Evolutionary conservation across 2,113 vertebrate species (phyloP).

Genomic region (human): DNA sequence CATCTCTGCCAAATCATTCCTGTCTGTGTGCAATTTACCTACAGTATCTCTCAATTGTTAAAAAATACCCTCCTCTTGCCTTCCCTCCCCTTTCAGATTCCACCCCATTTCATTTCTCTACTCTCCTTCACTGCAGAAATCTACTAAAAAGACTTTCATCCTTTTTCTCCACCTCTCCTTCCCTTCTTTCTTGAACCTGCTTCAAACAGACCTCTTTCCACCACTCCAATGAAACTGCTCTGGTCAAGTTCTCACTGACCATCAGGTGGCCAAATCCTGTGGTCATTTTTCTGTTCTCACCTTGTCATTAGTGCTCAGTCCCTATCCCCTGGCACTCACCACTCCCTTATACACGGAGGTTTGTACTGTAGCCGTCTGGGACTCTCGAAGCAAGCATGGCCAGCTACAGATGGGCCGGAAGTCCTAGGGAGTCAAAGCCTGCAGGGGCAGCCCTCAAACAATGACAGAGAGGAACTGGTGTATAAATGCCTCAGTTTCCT

Average conservation of each 20-base stretch:
- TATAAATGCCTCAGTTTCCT: not conserved
- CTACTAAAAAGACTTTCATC: not conserved
- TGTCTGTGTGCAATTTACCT: not conserved
- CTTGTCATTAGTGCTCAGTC: not conserved
- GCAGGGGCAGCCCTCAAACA: not conserved
- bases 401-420: not conserved
- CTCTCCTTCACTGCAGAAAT: not conserved
- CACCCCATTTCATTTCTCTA: not conserved
- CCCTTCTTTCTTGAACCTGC: not conserved
- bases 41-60: not conserved
- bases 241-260: not conserved
- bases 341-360: not conserved
- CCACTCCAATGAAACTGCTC: not conserved
- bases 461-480: not conserved
- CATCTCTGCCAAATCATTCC: not conserved
- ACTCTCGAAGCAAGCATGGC: not conserved
- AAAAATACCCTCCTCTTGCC: not conserved
- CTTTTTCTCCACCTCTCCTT: not conserved
- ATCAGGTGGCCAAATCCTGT: not conserved
- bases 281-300: not conserved
- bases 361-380: not conserved
- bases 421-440: not conserved
- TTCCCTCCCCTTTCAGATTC: not conserved
- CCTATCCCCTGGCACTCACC: accelerated
- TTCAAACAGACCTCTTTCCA: not conserved